These are phyloP conservation scores for Ryuthela nishihirai DNA, from an alignment of 2,888 invertebrate species.

Conservation along the genomic window DNA sequence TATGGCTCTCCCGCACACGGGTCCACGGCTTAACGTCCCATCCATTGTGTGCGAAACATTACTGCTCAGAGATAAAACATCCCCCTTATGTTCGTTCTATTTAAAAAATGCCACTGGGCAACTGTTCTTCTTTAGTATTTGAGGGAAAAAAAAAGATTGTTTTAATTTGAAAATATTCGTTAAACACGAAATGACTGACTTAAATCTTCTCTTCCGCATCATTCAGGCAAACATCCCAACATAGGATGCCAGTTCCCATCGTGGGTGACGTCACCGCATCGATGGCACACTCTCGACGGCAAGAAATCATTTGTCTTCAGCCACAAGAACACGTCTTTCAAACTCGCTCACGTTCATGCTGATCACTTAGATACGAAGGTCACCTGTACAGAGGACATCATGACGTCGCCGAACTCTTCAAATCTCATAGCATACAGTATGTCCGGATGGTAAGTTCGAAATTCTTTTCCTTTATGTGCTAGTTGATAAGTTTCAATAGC, in stretches of 20 bases:
- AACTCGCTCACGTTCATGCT: slow-evolving; percentile 12
- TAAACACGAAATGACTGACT: background rate
- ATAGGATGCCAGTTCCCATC: slow-evolving; percentile 49
- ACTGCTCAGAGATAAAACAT: too few species aligned
- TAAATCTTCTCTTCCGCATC: too few species aligned
- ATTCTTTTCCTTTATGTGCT: too few species aligned
- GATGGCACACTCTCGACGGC: slow-evolving; percentile 41
- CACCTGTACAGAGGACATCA: slow-evolving; percentile 33
- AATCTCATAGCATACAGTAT: slow-evolving; percentile 38
- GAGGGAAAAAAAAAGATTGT: background rate
- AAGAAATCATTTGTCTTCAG: slow-evolving; percentile 37
- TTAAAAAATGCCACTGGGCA: background rate
- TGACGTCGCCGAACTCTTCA: slow-evolving; percentile 50
- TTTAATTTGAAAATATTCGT: background rate
- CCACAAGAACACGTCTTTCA: slow-evolving; percentile 34
- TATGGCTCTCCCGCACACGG: too few species aligned
- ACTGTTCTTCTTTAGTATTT: too few species aligned
- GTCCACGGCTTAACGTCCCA: too few species aligned
- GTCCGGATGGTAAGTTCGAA: slow-evolving; percentile 44
- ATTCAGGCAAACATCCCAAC: slow-evolving; percentile 68
- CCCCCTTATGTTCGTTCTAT: background rate
- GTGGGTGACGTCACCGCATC: slow-evolving; percentile 32
- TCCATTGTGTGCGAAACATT: too few species aligned
- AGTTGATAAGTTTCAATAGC: too few species aligned
- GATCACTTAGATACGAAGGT: slow-evolving; percentile 28